Evolutionary conservation across 2,113 vertebrate genomes (phyloP).

Genomic region (Setophaga coronata): DNA sequence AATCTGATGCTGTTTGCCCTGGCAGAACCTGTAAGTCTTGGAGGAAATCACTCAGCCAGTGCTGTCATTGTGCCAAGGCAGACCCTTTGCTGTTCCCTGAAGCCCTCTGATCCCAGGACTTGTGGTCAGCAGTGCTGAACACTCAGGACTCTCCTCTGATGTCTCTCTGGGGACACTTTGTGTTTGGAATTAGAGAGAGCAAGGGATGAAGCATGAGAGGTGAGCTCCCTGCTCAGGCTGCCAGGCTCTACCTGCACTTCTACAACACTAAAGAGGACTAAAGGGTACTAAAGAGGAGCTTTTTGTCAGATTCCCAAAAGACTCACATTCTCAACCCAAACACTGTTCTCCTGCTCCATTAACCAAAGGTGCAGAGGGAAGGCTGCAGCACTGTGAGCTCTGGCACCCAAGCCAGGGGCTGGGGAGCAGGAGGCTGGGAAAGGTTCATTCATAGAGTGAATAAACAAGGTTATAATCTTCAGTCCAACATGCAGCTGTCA

Average conservation of each 20-base stretch:
- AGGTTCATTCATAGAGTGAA: accelerated
- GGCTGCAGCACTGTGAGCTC: background rate
- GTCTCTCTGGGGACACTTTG: background rate
- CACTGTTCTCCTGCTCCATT: background rate
- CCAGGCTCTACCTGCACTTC: background rate
- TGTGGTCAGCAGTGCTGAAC: background rate
- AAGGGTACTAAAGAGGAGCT: background rate
- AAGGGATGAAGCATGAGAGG: background rate
- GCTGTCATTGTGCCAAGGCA: background rate
- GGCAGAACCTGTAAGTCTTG: background rate
- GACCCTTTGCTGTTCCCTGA: background rate
- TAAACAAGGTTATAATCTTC: background rate
- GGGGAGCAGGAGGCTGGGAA: background rate
- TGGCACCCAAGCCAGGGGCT: background rate
- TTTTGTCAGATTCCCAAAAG: background rate
- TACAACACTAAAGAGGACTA: too few species aligned
- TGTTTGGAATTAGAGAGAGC: background rate
- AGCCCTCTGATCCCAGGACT: background rate
- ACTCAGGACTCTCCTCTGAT: background rate
- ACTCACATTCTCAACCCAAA: background rate
- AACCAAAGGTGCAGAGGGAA: background rate
- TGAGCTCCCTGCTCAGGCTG: background rate
- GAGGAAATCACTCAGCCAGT: background rate
- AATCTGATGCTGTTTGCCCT: background rate
- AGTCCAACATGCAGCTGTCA: background rate